Base-by-base conservation (phyloP, 2,888 invertebrate genomes). In the Chaetoderma sp. region DNA sequence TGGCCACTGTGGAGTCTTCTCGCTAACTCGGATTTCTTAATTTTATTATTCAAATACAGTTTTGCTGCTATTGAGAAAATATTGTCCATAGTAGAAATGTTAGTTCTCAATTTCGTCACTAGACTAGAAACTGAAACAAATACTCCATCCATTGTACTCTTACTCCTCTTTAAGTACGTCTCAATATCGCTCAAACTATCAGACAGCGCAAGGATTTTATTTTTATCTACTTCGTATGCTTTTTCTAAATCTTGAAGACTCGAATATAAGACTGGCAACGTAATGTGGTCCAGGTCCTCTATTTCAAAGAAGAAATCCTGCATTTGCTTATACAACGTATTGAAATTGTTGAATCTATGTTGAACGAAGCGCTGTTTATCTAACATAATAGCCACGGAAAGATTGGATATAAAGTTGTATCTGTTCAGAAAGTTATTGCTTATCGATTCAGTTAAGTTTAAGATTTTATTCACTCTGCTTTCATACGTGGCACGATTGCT, bases 361-460 rank as follows among this genome's bases (percentile, higher is more conserved):
- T 28, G 18, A 3, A 33, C 16, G 18, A 52, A 28, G 4, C 21
- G 28, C 4, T 28, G 52, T 3, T 28, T 25, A 13, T 52, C 52
- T 3, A 25, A 16, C 4, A 16, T 18, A 1, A 30, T 28, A 4
- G 18, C 16, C 2, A 13, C 16, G 23, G 52, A 32, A n/a, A 52
- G n/a, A 32, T 52, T 52, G 28, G 52, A 52, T 13, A 52, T 52
- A 16, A 52, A 4, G n/a, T 52, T 10, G n/a, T 52, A 52, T 32
- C 32, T 52, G 16, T 52, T 23, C 32, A 52, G 21, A 4, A 52
- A 52, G 4, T 28, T 32, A 30, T 52, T 33, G n/a, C 30, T 16
- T 18, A 52, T 52, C 2, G 32, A 16, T 52, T 32, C 32, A n/a
- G 52, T 52, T 2, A 52, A 33, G n/a, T 52, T 52, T 13, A 52